Conservation (phyloP, 2,113 vertebrate genomes). For the Dryoscopus gambensis region DNA sequence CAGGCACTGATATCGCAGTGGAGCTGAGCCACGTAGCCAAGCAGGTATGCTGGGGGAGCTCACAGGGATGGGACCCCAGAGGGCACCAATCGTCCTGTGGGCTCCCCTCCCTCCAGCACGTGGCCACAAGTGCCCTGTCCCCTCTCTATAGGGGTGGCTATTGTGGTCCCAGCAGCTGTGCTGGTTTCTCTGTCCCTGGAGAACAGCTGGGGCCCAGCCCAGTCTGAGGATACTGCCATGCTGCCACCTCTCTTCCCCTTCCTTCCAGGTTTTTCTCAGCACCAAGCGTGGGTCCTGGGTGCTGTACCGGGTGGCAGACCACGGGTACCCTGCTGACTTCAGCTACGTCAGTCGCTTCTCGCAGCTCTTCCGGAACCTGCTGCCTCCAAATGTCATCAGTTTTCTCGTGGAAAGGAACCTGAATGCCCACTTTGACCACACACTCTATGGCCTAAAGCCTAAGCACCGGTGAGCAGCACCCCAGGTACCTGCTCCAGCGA, state of each 20-base stretch:
- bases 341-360: not conserved
- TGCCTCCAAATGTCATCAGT: fast-evolving
- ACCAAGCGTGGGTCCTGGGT: conserved; percentile 32
- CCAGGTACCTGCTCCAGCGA: too few species aligned
- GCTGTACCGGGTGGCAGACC: not conserved
- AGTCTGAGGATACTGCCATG: fast-evolving
- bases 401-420: not conserved
- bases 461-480: not conserved
- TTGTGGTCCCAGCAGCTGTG: not conserved
- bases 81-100: fast-evolving
- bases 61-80: fast-evolving
- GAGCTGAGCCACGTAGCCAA: conserved; percentile 79
- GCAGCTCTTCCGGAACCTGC: fast-evolving
- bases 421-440: not conserved
- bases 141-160: not conserved
- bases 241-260: not conserved
- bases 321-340: not conserved
- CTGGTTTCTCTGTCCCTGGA: not conserved
- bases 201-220: not conserved
- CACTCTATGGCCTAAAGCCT: not conserved
- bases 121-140: fast-evolving
- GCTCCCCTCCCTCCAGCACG: not conserved
- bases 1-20: conserved; percentile 79
- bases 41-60: conserved; percentile 64
- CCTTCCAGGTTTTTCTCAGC: conserved; percentile 42